Evolutionary conservation across 2,888 invertebrate genomes (phyloP), one percentile per base, ranked within the genome.

Genomic region (Lasioglossum marginatum): DNA sequence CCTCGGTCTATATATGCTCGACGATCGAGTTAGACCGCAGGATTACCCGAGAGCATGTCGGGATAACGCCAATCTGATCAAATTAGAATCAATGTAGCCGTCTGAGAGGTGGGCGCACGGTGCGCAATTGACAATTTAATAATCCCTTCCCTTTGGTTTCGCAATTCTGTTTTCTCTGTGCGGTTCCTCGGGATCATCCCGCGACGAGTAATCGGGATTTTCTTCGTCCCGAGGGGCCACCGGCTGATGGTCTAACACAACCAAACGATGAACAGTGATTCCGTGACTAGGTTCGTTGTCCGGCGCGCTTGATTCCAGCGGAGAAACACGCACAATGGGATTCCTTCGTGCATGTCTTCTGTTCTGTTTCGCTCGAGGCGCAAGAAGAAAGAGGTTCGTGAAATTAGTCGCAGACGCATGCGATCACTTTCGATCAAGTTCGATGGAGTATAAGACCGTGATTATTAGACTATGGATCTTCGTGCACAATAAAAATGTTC

Each of bases 21-120:
- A 23, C 66, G 34, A 66, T 70, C 37, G 37, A n/a, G 68, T 37
- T 40, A 70, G 40, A 23, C 68, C 68, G 6, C 37, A 12, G 12
- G 40, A 40, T 70, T 70, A 40, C n/a, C 12, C 3, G 40, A 14
- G 70, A 40, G 40, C 14, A 40, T 40, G 37, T 70, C 70, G 40
- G 70, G 70, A 70, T 70, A 23, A 40, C 40, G 70, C 70, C 70
- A n/a, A 37, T 40, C 37, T 23, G 40, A 40, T 52, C 57, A 37
- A 31, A 71, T 40, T 60, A 23, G 43, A 70, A 70, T 70, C 70
- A 70, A 40, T 40, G 40, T n/a, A 70, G 70, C 2, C n/a, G 70
- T 70, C 68, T 68, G 37, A 68, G 37, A 68, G 68, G 19, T 19
- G 4, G 31, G 31, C 19, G 5, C 37, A 37, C 34, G 12, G 12